Percentiles rank a stretch among this genome's conserved stretches.
These are phyloP conservation scores for Perdita meconis DNA, from an alignment of 2,888 invertebrate species.

Conservation along the genomic window DNA sequence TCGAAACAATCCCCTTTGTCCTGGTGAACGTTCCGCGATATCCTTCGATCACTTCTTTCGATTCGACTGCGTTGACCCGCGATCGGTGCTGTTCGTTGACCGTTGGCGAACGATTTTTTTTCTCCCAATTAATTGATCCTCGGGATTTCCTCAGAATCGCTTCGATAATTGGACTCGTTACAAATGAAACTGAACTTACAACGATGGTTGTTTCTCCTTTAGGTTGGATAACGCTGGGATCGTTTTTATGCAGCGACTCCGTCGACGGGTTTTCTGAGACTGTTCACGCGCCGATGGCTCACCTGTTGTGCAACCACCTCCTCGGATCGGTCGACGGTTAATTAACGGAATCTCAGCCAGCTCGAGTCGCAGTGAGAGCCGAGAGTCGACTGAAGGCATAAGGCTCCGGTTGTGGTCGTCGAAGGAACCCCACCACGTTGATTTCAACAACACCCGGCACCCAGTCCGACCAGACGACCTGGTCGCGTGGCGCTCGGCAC, in stretches of 20 bases:
- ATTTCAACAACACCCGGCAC: conserved; percentile 81
- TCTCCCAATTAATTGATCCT: too few species aligned
- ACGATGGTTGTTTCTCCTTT: not conserved
- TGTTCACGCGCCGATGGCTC: conserved; percentile 19
- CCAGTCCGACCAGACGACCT: conserved; percentile 79
- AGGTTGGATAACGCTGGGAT: not conserved
- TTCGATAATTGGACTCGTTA: not conserved
- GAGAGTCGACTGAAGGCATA: conserved; percentile 82
- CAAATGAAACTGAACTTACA: too few species aligned
- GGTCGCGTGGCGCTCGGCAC: conserved; percentile 82
- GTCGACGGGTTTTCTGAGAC: conserved; percentile 5
- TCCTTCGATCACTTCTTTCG: not conserved
- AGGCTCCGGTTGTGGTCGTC: conserved; percentile 78
- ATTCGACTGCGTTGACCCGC: not conserved
- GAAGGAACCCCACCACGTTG: conserved; percentile 83
- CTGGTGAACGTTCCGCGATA: not conserved
- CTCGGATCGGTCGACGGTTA: conserved; percentile 55
- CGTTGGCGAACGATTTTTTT: too few species aligned
- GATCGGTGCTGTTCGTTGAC: not conserved
- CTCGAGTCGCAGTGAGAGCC: conserved; percentile 82
- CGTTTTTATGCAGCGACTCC: not conserved
- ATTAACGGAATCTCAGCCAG: conserved; percentile 78
- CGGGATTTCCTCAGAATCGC: not conserved
- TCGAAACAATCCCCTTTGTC: conserved; percentile 23
- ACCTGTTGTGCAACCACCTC: conserved; percentile 55